Base-by-base conservation (phyloP, 2,797 vertebrate species). In the Sebastes vulpes region DNA sequence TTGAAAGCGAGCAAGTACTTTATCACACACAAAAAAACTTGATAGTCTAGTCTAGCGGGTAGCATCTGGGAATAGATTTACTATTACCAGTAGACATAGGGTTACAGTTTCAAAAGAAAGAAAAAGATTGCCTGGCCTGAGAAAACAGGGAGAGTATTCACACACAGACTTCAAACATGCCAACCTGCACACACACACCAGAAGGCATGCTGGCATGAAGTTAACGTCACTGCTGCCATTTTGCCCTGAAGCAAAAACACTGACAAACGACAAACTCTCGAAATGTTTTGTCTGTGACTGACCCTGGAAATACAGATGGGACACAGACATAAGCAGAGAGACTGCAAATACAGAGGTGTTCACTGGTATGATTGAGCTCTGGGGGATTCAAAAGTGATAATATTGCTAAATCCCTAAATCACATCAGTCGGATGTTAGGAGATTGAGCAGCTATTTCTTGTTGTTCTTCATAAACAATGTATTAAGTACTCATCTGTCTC, bases 241-340 rank as follows among this genome's bases (percentile, higher is more conserved):
- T 78, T 70, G 3, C 26, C 82, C 68, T 61, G 53, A 72, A 67
- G 84, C 82, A 35, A 69, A 73, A 82, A 82, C 38, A 82, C n/a
- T 48, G 58, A 56, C 9, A 57, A 71, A 53, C 1, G 4, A 18
- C 79, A 84, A 48, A 73, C 9, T 31, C 32, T 18, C n/a, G 16
- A 59, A 75, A 69, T 32, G 56, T 74, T 81, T 29, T 25, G 26
- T 61, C 35, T 31, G 67, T 67, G 48, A 50, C 61, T 32, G 56
- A 84, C 38, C 69, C 14, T n/a, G 50, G 11, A 66, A 70, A 59
- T 38, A 46, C 2, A 28, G 28, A 58, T n/a, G 25, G 2, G 2
- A 58, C 35, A 46, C 1, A 26, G 9, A 48, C 12, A 9, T 20
- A 26, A 20, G 20, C 12, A 48, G 18, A 63, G 29, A 63, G 6